Base-by-base conservation (phyloP, 2,113 vertebrate genomes). In the Syngnathoides biaculeatus region DNA sequence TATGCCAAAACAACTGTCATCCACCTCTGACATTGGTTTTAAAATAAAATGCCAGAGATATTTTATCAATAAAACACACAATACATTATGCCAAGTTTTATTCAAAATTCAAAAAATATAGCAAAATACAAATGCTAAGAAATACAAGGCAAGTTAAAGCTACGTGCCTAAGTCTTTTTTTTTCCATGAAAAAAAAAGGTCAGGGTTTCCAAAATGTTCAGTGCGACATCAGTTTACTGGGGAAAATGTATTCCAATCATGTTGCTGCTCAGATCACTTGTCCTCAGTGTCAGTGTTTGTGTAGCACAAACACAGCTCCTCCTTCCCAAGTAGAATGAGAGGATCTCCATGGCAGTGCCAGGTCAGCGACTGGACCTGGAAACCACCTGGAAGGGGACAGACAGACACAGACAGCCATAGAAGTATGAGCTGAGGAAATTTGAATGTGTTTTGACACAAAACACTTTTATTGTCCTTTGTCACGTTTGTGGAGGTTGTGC, bases 241-340 rank as follows among this genome's bases (percentile, higher is more conserved):
- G 39, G 2, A 64, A 64, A 64, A 9, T 60, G 35, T 57, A 30
- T 70, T 39, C 55, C 47, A 62, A 38, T 24, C 50, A 6, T 40
- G 52, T 57, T 15, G 65, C 35, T 60, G 40, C 56, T 20, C 24
- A 0, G 26, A 73, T 73, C 55, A 86, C 65, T 83, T 71, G 39
- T 86, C 75, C 15, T 86, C 85, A 35, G 89, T 80, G 17, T 88
- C 86, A 0, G 75, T 85, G 53, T 95, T 94, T 80, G 98, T 91
- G 86, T 95, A 98, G 70, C 95, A 98, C 65, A 99, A 82, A 65
- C 96, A 98, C 58, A 98, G 91, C 78, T 93, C 91, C 6, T 98
- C 96, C 79, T 97, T 99, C 22, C 94, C 92, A 43, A 96, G 72
- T 12, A 98, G 91, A 3, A 89, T 86, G 74, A 99, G 52, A 2